Percentiles rank a stretch among this genome's conserved stretches.
Conservation (phyloP, 2,888 invertebrate species). For the Pollenia labialis region DNA sequence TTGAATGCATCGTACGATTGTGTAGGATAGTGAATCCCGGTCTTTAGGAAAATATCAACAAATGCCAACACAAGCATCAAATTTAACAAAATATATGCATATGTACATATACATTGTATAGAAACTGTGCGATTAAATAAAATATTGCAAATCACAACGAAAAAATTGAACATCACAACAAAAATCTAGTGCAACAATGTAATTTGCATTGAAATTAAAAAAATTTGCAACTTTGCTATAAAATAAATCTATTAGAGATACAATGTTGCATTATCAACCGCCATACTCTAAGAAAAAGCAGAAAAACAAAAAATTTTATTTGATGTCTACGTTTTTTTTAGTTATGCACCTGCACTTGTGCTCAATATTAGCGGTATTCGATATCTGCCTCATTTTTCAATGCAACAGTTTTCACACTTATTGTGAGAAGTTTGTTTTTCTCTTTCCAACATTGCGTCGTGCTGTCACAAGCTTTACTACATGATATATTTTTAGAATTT, state of each 20-base stretch:
- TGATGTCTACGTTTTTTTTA: too few relatives aligned
- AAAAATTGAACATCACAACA: background rate
- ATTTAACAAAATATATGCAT: constrained; percentile 28
- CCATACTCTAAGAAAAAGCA: background rate
- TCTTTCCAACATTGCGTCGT: too few relatives aligned
- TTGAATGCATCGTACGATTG: background rate
- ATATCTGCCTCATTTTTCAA: background rate
- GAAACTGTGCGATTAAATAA: constrained; percentile 23
- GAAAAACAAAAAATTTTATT: background rate
- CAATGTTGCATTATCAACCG: constrained; percentile 44
- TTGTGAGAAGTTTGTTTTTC: too few relatives aligned
- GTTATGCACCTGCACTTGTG: background rate
- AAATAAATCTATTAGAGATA: constrained; percentile 33
- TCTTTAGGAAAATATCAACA: constrained; percentile 11
- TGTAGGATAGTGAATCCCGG: background rate
- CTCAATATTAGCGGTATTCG: background rate
- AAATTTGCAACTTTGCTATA: constrained; percentile 16
- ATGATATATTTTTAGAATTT: too few relatives aligned
- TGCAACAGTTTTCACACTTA: background rate
- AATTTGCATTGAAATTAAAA: constrained; percentile 33
- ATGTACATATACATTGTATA: too few relatives aligned
- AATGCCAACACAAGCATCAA: constrained; percentile 51
- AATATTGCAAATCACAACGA: constrained; percentile 13
- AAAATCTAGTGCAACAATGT: constrained; percentile 63
- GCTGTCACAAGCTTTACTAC: too few relatives aligned